phyloP scores from a whole-genome alignment of 2,113 vertebrate genomes.

The Tetraodon nigroviridis region DNA sequence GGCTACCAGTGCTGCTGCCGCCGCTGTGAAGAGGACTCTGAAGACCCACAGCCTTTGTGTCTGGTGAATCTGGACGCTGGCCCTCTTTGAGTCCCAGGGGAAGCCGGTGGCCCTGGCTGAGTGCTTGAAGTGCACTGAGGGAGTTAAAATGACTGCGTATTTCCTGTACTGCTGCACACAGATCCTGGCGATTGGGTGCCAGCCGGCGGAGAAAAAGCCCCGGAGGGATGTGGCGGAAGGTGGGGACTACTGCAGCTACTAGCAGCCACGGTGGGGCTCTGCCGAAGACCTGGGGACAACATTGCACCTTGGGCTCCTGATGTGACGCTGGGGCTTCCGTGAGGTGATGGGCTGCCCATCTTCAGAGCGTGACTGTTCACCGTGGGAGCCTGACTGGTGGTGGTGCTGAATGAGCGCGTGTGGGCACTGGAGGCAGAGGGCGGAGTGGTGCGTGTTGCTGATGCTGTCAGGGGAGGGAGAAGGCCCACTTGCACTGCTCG shows the following conservation, averaged over 20 bases:
- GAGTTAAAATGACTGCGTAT: constrained; percentile 77
- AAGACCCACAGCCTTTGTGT: constrained; percentile 77
- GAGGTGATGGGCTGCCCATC: constrained; percentile 86
- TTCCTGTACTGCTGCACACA: constrained; percentile 71
- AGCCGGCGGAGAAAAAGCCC: constrained; percentile 60
- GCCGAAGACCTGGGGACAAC: constrained; percentile 87
- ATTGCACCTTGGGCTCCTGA: constrained; percentile 58
- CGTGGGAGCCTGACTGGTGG: constrained; percentile 78
- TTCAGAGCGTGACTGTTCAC: constrained; percentile 82
- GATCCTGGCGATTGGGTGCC: constrained; percentile 81
- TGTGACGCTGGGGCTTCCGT: constrained; percentile 80
- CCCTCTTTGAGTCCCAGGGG: constrained; percentile 75
- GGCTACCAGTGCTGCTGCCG: constrained; percentile 15
- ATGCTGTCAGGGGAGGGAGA: constrained; percentile 74
- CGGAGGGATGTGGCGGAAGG: constrained; percentile 80
- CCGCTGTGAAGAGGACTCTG: constrained; percentile 42
- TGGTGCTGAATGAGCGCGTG: constrained; percentile 79
- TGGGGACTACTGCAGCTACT: constrained; percentile 77
- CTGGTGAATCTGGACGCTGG: constrained; percentile 77
- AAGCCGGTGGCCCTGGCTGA: constrained; percentile 86
- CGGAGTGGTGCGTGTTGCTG: constrained; percentile 79
- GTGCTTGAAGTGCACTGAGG: constrained; percentile 88
- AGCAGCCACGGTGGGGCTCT: constrained; percentile 51
- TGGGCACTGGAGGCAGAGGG: constrained; percentile 61
- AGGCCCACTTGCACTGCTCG: constrained; percentile 74